phyloP scores from a whole-genome alignment of 2,113 vertebrate genomes.

The Catharus minimus region DNA sequence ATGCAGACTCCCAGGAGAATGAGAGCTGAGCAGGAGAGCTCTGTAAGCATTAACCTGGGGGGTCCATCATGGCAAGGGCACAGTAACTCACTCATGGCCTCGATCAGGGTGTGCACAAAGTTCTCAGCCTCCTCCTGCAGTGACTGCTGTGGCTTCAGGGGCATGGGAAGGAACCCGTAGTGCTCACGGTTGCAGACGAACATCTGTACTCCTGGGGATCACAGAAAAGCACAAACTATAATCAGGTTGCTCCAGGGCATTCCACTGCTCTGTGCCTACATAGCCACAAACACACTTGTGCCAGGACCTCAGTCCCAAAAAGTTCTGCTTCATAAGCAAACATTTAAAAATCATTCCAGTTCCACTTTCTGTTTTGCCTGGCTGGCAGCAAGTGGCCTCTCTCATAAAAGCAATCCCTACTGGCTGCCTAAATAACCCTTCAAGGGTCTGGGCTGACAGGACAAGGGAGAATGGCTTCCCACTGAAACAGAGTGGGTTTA shows the following conservation, averaged over 20 bases:
- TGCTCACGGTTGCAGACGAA: constrained; percentile 93
- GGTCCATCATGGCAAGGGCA: background rate
- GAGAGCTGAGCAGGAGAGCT: background rate
- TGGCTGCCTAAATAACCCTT: background rate
- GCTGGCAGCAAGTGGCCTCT: background rate
- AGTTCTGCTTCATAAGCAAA: background rate
- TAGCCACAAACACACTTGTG: background rate
- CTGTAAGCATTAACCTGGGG: background rate
- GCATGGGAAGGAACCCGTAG: constrained; percentile 92
- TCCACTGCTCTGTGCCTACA: background rate
- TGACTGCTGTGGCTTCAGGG: constrained; percentile 87
- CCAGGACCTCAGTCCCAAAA: background rate
- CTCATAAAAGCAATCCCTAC: background rate
- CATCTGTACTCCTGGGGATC: constrained; percentile 84
- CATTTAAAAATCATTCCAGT: background rate
- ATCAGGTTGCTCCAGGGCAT: background rate
- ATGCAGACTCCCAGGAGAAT: background rate
- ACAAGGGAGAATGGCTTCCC: background rate
- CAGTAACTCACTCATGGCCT: constrained; percentile 91
- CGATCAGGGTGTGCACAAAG: constrained; percentile 88
- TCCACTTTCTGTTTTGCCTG: background rate
- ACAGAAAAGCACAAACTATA: background rate
- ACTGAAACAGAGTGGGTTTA: background rate
- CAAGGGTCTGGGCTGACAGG: background rate
- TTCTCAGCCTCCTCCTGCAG: constrained; percentile 89